phyloP scores from a whole-genome alignment of 2,888 invertebrate genomes.

The Salticus scenicus region DNA sequence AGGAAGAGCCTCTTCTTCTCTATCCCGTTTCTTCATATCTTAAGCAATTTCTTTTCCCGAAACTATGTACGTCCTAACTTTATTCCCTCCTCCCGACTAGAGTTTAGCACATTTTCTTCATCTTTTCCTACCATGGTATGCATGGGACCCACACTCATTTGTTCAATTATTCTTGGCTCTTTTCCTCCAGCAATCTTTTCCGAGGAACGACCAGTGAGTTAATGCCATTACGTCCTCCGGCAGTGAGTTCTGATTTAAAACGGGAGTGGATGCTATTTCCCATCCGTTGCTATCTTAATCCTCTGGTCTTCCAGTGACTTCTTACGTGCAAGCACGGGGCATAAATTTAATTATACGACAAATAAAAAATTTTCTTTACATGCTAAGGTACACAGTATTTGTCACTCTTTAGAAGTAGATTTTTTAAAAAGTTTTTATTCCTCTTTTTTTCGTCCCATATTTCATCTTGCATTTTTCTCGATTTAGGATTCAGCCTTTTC shows the following conservation, averaged over 20 bases:
- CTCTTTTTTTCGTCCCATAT: too few relatives aligned
- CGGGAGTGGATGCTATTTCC: background rate
- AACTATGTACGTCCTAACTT: too few relatives aligned
- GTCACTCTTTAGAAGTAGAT: too few relatives aligned
- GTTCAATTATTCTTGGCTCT: background rate
- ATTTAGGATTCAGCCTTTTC: too few relatives aligned
- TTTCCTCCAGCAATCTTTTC: background rate
- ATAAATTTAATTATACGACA: background rate
- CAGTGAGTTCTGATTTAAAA: constrained; percentile 2
- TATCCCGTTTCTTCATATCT: background rate
- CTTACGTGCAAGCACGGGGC: background rate
- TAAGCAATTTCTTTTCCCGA: background rate
- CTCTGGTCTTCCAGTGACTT: background rate
- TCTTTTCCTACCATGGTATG: background rate
- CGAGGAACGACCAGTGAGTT: background rate
- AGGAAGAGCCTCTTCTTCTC: background rate
- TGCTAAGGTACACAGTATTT: too few relatives aligned
- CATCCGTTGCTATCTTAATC: background rate
- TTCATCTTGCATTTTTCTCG: too few relatives aligned
- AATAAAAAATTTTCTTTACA: background rate
- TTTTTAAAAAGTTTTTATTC: too few relatives aligned
- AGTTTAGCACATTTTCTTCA: background rate
- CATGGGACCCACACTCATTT: background rate
- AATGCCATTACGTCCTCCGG: background rate
- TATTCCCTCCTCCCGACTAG: background rate